Base-by-base conservation (phyloP, 2,797 vertebrate genomes). In the Podarcis siculus region DNA sequence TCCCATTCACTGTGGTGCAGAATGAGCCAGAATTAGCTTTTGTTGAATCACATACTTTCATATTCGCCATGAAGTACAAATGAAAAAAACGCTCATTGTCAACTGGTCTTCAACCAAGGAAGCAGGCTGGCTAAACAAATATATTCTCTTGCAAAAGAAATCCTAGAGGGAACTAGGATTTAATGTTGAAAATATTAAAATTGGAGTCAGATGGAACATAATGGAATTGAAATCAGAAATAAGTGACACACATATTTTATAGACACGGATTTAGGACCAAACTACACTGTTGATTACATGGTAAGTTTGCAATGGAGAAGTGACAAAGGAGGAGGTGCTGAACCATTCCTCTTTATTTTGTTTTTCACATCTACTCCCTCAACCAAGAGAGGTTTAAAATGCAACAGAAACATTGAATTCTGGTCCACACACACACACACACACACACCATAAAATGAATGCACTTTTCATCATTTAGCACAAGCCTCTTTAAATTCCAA, bases 1-100 rank as follows among this genome's bases (percentile, higher is more conserved):
- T 76, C 78, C 58, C 61, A 64, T 76, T 73, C 66, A 73, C 55
- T 75, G 81, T 58, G 45, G 58, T 30, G 4, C 2, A 10, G 37
- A 66, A 79, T 42, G 39, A 89, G 67, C n/a, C 83, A 67, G 69
- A 81, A 81, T 85, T 89, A 73, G n/a, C 9, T 55, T 64, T 67
- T 49, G 23, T 12, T 75, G 69, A 80, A 89, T 89, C 78, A 89
- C 9, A 4, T 13, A 19, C 35, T 7, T 37, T 79, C 58, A 76
- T 55, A 76, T 76, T 82, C 77, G 81, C 19, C 39, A 64, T 75
- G n/a, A 30, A 81, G 9, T 82, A 42, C n/a, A 76, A 85, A 49
- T 58, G 71, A 58, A 39, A 45, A 82, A 45, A 85, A 76, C 71
- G 81, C 78, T 69, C 58, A 25, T 55, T 15, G 39, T 27, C 83